Evolutionary conservation across 2,888 invertebrate species (phyloP), one percentile per base, ranked within the genome.

Genomic region (Agelastica alni): DNA sequence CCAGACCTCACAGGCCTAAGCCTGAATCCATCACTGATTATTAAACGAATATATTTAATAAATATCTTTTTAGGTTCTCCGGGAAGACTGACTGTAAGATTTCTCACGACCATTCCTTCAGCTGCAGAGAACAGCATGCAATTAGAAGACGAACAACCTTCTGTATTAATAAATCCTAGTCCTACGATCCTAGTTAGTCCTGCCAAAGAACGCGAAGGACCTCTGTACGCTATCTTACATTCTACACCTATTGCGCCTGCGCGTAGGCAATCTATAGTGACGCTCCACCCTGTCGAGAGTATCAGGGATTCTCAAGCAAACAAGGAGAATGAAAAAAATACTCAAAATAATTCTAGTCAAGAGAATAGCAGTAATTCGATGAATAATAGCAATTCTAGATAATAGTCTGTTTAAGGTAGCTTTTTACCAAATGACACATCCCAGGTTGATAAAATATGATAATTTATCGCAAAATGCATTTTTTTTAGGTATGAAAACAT

Each of bases 21-120:
- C 13, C 18, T 5, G n/a, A 14, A 10, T 17, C n/a, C 12, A 2
- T 10, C 6, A 39, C n/a, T 6, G 5, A 18, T 20, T 18, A 17
- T 14, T 37, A 37, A 2, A 9, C n/a, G 4, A 14, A 4, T n/a
- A n/a, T n/a, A n/a, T n/a, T n/a, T n/a, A n/a, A n/a, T n/a, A n/a
- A n/a, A 2, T 43, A 1, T 45, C 9, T 45, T 6, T 30, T 10
- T 12, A 61, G 80, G 79, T 2, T 81, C 82, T 1, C 83, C 84
- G 0, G 79, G 82, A 2, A 65, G 78, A 30, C 66, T 80, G 39
- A 79, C 79, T 6, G 80, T 80, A 22, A 81, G 86, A 30, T 84
- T 87, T 64, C 76, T 88, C 51, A 85, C 87, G 20, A 88, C 88
- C 9, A 88, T 88, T 68, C 87, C 88, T 9, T 87, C 88, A 2